Evolutionary conservation across 1,140 invertebrate species (phyloP), one percentile per base, ranked within the genome.

Genomic region (Thrips palmi): DNA sequence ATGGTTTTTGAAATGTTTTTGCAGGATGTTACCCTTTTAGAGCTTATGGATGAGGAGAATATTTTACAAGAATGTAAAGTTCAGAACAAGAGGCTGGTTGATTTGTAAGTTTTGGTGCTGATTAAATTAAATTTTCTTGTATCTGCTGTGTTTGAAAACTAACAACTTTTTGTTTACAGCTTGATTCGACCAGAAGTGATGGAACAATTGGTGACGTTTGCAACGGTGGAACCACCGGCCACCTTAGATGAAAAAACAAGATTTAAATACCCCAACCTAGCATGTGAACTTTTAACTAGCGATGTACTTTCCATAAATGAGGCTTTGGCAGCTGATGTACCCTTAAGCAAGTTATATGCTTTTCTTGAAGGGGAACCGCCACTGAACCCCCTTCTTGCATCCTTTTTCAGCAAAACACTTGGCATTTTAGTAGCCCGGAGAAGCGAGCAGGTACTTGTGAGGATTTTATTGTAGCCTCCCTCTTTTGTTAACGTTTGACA

Each of bases 341-440:
- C 62, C 39, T 66, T 96, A 49, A 67, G 75, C 46, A 78, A 84
- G 53, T 63, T 97, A 31, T 94, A 87, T 62, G 71, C 74, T 47
- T 94, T 93, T 66, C 66, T 93, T 45, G 77, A 91, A 55, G 70
- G 68, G 37, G 76, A 87, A 41, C 71, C 81, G 52, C 79, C 82
- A 23, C 65, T 96, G 30, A 96, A 97, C 67, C 87, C 91, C 41
- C 62, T 97, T 36, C 67, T 96, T 49, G 87, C 89, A 23, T 92
- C 86, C 45, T 96, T 91, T 68, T 92, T 93, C 64, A 89, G 83
- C 59, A 91, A 89, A 70, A 86, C 85, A 36, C 71, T 96, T 57
- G 45, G 47, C 31, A 46, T 49, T 3, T 43, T 52, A 20, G 46
- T 52, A 17, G 40, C 43, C n/a, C 25, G 48, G 30, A 45, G 43